Conservation (phyloP, 92 coral and sea anemone species). For the Diadumene lineata region DNA sequence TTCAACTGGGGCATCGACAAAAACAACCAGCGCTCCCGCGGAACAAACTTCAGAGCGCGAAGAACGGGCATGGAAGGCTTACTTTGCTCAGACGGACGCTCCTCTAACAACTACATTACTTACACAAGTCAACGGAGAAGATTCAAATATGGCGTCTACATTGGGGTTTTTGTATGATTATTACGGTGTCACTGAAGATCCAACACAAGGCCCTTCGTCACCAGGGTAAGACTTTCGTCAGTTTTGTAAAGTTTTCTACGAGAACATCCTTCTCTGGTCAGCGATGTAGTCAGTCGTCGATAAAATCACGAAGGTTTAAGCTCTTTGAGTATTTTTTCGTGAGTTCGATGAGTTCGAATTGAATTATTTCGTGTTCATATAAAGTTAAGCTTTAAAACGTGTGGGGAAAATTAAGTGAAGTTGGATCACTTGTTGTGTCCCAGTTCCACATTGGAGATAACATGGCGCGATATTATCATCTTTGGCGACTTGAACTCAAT, state of each 20-base stretch:
- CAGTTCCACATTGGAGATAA: too few species aligned
- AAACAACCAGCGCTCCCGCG: slow-evolving; percentile 39
- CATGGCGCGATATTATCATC: too few species aligned
- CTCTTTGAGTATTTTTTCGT: too few species aligned
- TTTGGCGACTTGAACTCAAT: too few species aligned
- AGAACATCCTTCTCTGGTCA: neutral
- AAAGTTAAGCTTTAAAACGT: too few species aligned
- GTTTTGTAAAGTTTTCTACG: neutral
- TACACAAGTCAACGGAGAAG: slow-evolving; percentile 94
- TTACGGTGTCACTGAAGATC: slow-evolving; percentile 91
- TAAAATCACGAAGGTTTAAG: too few species aligned
- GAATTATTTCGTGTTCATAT: too few species aligned
- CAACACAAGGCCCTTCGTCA: slow-evolving; percentile 88
- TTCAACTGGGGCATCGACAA: slow-evolving; percentile 63
- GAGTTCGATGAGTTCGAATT: too few species aligned
- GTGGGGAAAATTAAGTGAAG: too few species aligned
- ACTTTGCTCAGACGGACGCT: slow-evolving; percentile 89
- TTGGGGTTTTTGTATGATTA: slow-evolving; percentile 96
- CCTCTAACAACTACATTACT: slow-evolving; percentile 84
- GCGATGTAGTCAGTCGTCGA: too few species aligned
- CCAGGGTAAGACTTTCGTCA: slow-evolving; percentile 71
- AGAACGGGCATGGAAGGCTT: slow-evolving; percentile 94
- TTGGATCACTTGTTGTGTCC: too few species aligned
- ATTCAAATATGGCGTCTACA: slow-evolving; percentile 87
- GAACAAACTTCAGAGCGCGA: slow-evolving; percentile 69